Evolutionary conservation across 92 coral and sea anemone species (phyloP).

Genomic region (Parazoanthus darwini): DNA sequence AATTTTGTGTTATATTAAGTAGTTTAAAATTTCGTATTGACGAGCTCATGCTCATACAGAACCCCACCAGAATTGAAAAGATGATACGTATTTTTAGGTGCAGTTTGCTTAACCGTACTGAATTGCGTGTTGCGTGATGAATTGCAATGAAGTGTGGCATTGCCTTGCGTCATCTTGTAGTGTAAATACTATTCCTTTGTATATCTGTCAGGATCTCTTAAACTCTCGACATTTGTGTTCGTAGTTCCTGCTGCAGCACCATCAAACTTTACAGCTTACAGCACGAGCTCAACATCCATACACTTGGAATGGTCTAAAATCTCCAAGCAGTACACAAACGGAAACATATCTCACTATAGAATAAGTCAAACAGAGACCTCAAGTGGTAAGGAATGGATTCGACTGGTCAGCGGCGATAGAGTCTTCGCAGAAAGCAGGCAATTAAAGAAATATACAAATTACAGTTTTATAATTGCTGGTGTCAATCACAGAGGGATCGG

Average conservation of each 20-base stretch:
- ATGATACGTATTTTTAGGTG: no score
- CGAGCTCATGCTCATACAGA: no score
- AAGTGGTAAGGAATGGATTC: constrained; percentile 13
- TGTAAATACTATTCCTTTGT: no score
- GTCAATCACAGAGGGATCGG: constrained; percentile 39
- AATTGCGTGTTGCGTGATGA: no score
- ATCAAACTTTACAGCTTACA: constrained; percentile 13
- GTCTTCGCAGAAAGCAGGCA: background rate
- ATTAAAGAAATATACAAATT: constrained; percentile 23
- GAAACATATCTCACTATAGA: background rate
- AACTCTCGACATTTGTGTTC: background rate
- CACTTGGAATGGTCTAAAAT: constrained; percentile 18
- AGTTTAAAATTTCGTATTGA: no score
- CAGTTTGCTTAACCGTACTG: no score
- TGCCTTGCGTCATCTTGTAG: no score
- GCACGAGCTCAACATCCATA: constrained; percentile 30
- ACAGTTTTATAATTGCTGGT: constrained; percentile 35
- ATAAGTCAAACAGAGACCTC: background rate
- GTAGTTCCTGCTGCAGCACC: constrained; percentile 33
- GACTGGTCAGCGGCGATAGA: constrained; percentile 22
- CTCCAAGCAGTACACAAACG: constrained; percentile 7
- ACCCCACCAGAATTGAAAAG: no score
- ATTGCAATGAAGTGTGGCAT: no score
- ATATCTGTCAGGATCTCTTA: background rate
- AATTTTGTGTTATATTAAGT: no score